Percentiles rank a stretch among this genome's conserved stretches.
Conservation (phyloP, 2,888 invertebrate species). For the Elegia similella region DNA sequence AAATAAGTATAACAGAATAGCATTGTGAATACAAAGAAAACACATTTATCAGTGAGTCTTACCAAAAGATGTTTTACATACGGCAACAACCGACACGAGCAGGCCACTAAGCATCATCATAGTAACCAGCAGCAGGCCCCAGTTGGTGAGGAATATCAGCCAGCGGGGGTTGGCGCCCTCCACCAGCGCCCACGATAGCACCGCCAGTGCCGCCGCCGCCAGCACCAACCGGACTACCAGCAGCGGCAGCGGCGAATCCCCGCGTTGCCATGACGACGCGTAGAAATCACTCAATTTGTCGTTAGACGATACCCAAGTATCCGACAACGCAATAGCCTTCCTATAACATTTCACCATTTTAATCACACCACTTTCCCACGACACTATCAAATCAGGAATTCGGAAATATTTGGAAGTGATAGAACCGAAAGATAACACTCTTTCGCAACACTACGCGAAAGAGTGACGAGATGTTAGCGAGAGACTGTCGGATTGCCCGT, state of each 20-base stretch:
- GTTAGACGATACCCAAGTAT: constrained; percentile 63
- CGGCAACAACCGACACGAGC: constrained; percentile 47
- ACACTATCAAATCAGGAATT: background rate
- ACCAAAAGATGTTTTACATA: constrained; percentile 48
- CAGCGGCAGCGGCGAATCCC: constrained; percentile 62
- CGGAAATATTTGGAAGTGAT: background rate
- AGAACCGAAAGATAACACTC: constrained; percentile 22
- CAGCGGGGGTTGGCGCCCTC: constrained; percentile 46
- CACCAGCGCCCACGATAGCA: constrained; percentile 57
- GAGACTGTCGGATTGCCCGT: constrained; percentile 28
- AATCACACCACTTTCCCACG: constrained; percentile 26
- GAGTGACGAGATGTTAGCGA: constrained; percentile 33
- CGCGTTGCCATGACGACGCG: constrained; percentile 69
- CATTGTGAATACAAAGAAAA: too few species aligned
- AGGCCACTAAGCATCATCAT: constrained; percentile 48
- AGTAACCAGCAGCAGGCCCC: constrained; percentile 60
- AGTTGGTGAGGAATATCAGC: constrained; percentile 69
- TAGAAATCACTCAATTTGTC: constrained; percentile 66
- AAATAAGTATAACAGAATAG: too few species aligned
- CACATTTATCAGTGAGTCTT: constrained; percentile 22
- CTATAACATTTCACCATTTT: constrained; percentile 72
- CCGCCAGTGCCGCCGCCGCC: constrained; percentile 41
- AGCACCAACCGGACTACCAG: constrained; percentile 53
- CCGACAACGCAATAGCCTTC: constrained; percentile 50
- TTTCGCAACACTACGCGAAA: constrained; percentile 37